Evolutionary conservation across 2,113 vertebrate species (phyloP).

Genomic region (Morone chrysops): DNA sequence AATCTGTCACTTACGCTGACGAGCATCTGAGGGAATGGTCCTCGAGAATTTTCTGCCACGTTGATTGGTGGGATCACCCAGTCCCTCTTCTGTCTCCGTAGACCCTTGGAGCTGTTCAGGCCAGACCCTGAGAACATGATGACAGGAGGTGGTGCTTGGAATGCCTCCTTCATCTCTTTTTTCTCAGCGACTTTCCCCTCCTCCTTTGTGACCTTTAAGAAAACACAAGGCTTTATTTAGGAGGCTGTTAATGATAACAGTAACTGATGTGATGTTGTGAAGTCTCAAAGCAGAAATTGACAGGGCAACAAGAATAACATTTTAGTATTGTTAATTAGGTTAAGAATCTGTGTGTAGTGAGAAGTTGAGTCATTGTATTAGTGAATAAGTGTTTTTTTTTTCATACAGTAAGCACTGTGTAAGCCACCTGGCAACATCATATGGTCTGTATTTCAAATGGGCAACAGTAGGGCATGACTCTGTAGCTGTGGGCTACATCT

Average conservation of each 20-base stretch:
- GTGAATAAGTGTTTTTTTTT: not conserved
- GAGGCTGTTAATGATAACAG: constrained; percentile 2
- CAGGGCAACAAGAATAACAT: not conserved
- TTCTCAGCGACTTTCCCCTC: constrained; percentile 48
- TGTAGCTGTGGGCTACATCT: not conserved
- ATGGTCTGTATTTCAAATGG: not conserved
- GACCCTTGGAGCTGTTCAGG: constrained; percentile 79
- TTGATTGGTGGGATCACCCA: constrained; percentile 99
- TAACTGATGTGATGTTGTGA: constrained; percentile 4
- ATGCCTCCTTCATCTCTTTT: constrained; percentile 60
- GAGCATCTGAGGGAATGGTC: constrained; percentile 96
- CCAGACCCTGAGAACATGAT: constrained; percentile 84
- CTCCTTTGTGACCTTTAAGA: constrained; percentile 68
- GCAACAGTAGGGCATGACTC: not conserved
- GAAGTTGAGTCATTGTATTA: no score
- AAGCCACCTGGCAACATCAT: not conserved
- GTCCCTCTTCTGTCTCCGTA: constrained; percentile 92
- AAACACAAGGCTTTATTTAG: constrained; percentile 50
- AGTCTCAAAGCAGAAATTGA: constrained; percentile 17
- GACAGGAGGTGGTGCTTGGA: constrained; percentile 77
- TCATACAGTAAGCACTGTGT: not conserved
- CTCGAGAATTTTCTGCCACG: constrained; percentile 95
- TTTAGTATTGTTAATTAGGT: not conserved
- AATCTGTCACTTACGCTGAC: constrained; percentile 90
- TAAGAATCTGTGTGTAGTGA: not conserved